Base-by-base conservation (phyloP, 2,797 vertebrate genomes). In the Phataginus tricuspis region DNA sequence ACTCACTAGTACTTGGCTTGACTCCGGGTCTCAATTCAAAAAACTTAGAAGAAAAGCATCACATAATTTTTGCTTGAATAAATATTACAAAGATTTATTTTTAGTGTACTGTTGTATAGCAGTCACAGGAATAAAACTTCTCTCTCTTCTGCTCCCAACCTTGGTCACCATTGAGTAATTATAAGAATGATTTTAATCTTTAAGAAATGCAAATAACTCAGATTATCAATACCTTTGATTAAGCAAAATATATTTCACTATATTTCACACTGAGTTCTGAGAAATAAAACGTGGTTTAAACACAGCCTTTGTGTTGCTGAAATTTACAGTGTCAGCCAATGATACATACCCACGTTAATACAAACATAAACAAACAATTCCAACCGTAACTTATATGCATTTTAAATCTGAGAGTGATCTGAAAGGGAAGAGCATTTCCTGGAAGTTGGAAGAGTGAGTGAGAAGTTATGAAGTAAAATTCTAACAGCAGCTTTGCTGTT, bases 1-100 rank as follows among this genome's bases (percentile, higher is more conserved):
- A 78, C 0, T 79, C 4, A 90, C 80, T 95, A 55, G 57, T 95
- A 88, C 79, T 97, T 97, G 37, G 13, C 34, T 74, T 97, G 57
- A 7, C 42, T 93, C 74, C 79, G 53, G 86, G 5, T 15, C 19
- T 68, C 75, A 39, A 0, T 95, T 97, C 82, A 95, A 39, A 94
- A 53, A 75, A 84, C 64, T 23, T 45, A 14, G 0, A 57, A 42
- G 4, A 29, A 91, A 19, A 90, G 69, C 83, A 6, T 3, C 68
- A 71, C 3, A 13, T 61, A 89, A 64, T 75, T 95, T 93, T 63
- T 74, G 29, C 10, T n/a, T 51, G 93, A 92, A 4, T 3, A 96
- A 95, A 5, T 4, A 83, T 69, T 89, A 53, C 7, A 66, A 10
- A 95, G 16, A 69, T 96, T 66, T 72, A 0, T 63, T 78, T 78